These are phyloP conservation scores for Pelosia muscerda DNA, from an alignment of 2,888 invertebrate genomes.

Conservation along the genomic window DNA sequence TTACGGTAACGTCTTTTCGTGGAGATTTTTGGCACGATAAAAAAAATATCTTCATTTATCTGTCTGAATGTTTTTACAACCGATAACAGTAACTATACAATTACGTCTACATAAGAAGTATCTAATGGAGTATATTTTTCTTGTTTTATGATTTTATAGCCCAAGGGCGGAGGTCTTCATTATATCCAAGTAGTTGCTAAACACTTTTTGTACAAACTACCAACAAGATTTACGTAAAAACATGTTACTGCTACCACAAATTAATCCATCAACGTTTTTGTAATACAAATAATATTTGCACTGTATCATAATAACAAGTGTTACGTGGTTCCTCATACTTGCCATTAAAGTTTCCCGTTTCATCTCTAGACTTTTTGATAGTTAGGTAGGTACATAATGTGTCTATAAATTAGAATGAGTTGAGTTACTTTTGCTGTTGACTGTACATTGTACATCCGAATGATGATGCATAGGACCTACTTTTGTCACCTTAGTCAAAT, in stretches of 20 bases:
- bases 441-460: too few species aligned
- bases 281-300: not conserved
- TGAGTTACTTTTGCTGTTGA: too few species aligned
- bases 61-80: constrained; percentile 29
- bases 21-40: too few species aligned
- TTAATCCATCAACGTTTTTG: not conserved
- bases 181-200: constrained; percentile 53
- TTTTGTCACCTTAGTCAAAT: not conserved
- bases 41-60: not conserved
- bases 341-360: too few species aligned
- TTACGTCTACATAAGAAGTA: constrained; percentile 44
- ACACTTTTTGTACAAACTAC: constrained; percentile 21
- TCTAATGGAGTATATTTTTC: constrained; percentile 42
- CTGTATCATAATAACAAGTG: not conserved
- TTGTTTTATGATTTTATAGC: constrained; percentile 56
- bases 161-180: constrained; percentile 34
- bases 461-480: not conserved
- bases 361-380: too few species aligned
- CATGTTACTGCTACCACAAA: not conserved
- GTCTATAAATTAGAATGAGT: too few species aligned
- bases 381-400: too few species aligned
- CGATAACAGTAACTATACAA: constrained; percentile 42
- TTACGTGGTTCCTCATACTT: too few species aligned
- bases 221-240: constrained; percentile 25
- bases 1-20: too few species aligned